These are phyloP conservation scores for Agrochola litura DNA, from an alignment of 2,888 invertebrate genomes.

Conservation along the genomic window DNA sequence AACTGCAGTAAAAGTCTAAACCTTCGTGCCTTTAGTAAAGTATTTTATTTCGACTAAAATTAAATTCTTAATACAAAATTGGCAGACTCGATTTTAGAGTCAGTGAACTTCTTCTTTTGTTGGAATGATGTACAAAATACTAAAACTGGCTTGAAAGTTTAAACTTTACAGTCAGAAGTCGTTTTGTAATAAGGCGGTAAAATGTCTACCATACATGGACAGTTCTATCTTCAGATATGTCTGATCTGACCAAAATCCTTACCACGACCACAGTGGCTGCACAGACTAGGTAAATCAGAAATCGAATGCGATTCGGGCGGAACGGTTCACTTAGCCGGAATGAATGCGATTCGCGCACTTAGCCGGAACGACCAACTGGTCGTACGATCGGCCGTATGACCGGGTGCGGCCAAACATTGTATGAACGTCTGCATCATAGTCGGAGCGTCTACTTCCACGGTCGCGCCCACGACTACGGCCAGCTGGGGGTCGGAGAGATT, in stretches of 20 bases:
- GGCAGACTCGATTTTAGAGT: not conserved
- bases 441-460: not conserved
- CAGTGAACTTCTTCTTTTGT: not conserved
- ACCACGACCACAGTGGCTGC: not conserved
- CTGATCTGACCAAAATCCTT: not conserved
- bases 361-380: not conserved
- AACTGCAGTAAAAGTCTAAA: not conserved
- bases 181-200: not conserved
- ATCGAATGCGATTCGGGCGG: not conserved
- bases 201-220: slow-evolving; percentile 5
- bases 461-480: not conserved
- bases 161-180: not conserved
- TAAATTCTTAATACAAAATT: not conserved
- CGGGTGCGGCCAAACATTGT: not conserved
- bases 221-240: not conserved
- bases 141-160: not conserved
- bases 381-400: not conserved
- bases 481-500: not conserved
- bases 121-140: not conserved
- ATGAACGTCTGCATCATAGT: not conserved
- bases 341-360: no score
- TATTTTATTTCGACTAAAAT: no score
- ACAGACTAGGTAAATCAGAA: not conserved
- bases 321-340: not conserved
- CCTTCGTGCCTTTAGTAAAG: not conserved